Evolutionary conservation across 1,140 invertebrate genomes (phyloP), one percentile per base, ranked within the genome.

Genomic region (Panagrolaimus sp.): DNA sequence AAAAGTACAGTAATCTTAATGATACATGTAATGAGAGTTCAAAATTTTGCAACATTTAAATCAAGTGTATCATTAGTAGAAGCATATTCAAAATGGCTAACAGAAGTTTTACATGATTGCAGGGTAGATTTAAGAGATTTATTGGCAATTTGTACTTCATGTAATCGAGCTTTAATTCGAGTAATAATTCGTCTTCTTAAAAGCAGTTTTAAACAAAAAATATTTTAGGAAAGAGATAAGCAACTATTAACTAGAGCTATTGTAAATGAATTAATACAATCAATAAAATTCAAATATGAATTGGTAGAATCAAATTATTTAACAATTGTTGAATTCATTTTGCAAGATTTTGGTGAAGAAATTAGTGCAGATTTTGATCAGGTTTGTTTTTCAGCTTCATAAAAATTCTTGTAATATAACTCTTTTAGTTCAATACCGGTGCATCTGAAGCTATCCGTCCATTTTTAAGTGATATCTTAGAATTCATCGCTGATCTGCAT

Each of bases 401-500:
- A 1, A 8, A 64, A 64, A 47, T 23, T 57, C 23, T 2, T 3
- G 2, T 3, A 9, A 63, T 3, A 71, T 42, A 31, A 3, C 13
- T 31, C 74, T 74, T 68, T 43, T 77, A 87, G 53, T 83, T 90
- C 48, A 84, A 89, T 71, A 94, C 92, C 0, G 91, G 90, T 78
- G 90, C 92, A 2, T 90, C 91, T 0, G 96, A 98, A 84, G 93
- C 91, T 80, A 89, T 98, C 88, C 87, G 91, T 63, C 90, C 90
- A 70, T 91, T 96, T 82, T 86, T 98, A 8, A 88, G 88, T n/a
- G 96, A 98, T 84, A 90, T 93, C 65, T 86, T 98, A 14, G 95
- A 98, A 64, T 96, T 98, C 82, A 87, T 98, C 70, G 89, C 91
- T 11, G 96, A 99, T 84, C 91, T 97, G 75, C 93, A 98, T 80